Percentiles rank a stretch among this genome's conserved stretches.
These are phyloP conservation scores for Dilophus febrilis DNA, from an alignment of 2,888 invertebrate genomes.

Conservation along the genomic window DNA sequence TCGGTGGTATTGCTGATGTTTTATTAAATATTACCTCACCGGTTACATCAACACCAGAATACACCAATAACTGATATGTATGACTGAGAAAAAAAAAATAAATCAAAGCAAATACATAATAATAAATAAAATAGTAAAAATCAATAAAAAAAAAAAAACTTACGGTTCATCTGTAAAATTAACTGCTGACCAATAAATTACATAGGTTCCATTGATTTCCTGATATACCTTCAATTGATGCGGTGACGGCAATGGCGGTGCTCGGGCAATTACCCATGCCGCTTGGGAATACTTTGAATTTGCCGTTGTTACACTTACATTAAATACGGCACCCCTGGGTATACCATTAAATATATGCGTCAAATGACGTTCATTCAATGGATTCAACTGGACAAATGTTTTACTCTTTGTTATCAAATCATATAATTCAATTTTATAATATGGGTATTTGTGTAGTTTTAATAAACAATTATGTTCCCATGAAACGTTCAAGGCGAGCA, in stretches of 20 bases:
- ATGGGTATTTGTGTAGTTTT: constrained; percentile 16
- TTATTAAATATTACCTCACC: constrained; percentile 30
- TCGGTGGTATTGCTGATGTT: constrained; percentile 34
- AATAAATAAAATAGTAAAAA: background rate
- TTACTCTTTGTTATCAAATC: no score
- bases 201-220: constrained; percentile 41
- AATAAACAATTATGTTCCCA: constrained; percentile 57
- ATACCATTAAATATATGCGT: constrained; percentile 36
- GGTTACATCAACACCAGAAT: constrained; percentile 29
- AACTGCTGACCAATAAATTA: constrained; percentile 47
- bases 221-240: constrained; percentile 41
- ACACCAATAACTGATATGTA: constrained; percentile 48
- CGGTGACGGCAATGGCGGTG: constrained; percentile 43
- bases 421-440: no score
- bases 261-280: constrained; percentile 33
- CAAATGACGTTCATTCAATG: no score
- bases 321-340: constrained; percentile 35
- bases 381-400: no score
- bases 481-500: constrained; percentile 37
- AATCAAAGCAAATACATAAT: background rate
- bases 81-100: no score
- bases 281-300: constrained; percentile 21
- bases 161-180: constrained; percentile 13
- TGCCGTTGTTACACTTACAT: constrained; percentile 30
- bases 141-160: no score